Conservation (phyloP, 2,797 vertebrate genomes). For the Oreonectes daqikongensis region DNA sequence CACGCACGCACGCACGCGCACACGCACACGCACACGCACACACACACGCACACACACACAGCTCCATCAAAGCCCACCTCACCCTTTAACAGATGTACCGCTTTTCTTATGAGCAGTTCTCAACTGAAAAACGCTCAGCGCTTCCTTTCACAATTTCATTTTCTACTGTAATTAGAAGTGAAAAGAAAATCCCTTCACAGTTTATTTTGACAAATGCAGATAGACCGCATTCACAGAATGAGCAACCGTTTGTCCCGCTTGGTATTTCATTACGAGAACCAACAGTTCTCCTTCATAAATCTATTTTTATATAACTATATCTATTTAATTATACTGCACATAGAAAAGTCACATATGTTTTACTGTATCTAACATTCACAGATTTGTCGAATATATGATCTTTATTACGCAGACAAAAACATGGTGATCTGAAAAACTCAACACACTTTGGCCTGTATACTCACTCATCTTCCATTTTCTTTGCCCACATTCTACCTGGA, state of each 20-base stretch:
- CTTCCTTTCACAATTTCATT: not conserved
- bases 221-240: not conserved
- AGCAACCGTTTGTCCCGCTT: not conserved
- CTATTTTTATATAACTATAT: no score
- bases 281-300: not conserved
- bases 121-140: not conserved
- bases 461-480: not conserved
- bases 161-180: slow-evolving; percentile 1
- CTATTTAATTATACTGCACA: not conserved
- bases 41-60: not conserved
- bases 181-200: not conserved
- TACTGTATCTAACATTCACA: no score
- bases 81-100: not conserved
- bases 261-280: not conserved
- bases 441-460: not conserved
- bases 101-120: slow-evolving; percentile 12
- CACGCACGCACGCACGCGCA: slow-evolving; percentile 6
- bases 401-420: not conserved
- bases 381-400: no score
- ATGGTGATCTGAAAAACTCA: not conserved
- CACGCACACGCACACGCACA: not conserved
- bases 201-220: not conserved
- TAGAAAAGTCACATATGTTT: no score
- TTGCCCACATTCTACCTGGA: not conserved
- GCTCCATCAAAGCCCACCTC: slow-evolving; percentile 11